These are phyloP conservation scores for Luffia ferchaultella DNA, from an alignment of 2,888 invertebrate species.

Conservation along the genomic window DNA sequence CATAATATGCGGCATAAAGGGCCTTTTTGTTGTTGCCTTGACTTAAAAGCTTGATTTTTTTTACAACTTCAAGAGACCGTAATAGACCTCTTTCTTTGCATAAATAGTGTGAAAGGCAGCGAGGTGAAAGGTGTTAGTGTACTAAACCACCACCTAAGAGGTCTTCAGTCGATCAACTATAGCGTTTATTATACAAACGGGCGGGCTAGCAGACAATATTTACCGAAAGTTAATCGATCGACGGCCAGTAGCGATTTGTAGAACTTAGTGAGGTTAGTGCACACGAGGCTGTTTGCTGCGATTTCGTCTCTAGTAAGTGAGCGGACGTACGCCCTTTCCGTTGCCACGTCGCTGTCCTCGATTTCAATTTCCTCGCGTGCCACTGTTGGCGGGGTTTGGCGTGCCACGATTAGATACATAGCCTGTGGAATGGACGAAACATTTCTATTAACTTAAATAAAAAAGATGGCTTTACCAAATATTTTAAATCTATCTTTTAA, in stretches of 20 bases:
- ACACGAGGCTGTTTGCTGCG: constrained; percentile 60
- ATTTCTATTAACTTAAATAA: background rate
- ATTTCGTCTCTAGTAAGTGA: constrained; percentile 39
- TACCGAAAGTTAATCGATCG: constrained; percentile 71
- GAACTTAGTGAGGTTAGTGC: constrained; percentile 76
- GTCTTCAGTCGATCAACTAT: too few species aligned
- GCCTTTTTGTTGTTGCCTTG: too few species aligned
- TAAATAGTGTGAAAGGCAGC: too few species aligned
- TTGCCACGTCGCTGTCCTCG: constrained; percentile 66
- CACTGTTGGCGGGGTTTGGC: background rate
- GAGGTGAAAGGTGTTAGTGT: too few species aligned
- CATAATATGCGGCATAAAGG: too few species aligned
- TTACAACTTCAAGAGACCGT: too few species aligned
- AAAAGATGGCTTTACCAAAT: too few species aligned
- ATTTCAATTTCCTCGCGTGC: background rate
- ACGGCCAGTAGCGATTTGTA: constrained; percentile 80
- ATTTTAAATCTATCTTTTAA: background rate
- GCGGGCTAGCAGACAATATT: too few species aligned
- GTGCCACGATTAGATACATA: background rate
- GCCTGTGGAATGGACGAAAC: background rate
- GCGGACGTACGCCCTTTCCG: constrained; percentile 57
- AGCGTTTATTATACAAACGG: too few species aligned
- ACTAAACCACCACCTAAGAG: too few species aligned
- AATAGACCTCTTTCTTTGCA: too few species aligned
- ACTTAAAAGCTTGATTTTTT: too few species aligned